Evolutionary conservation across 2,113 vertebrate genomes (phyloP), one percentile per base, ranked within the genome.

Genomic region (Salminus brasiliensis): DNA sequence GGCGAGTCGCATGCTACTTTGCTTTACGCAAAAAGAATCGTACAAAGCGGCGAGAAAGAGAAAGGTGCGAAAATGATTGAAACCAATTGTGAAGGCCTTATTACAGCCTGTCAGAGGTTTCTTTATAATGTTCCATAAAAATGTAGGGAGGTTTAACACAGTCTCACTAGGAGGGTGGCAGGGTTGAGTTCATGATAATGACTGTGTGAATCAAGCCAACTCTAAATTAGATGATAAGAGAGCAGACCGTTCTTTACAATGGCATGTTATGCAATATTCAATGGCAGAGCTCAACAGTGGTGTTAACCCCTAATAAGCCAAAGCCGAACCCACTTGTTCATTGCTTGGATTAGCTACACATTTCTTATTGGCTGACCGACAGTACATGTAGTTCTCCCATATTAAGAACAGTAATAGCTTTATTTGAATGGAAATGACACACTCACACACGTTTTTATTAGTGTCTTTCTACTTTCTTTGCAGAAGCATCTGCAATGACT

Each of bases 211-310:
- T 53, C 34, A 23, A 18, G 60, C 11, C 36, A 41, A 59, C 53
- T 72, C 18, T 72, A 32, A 27, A 53, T 18, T 4, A 65, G 62
- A 62, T 53, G 32, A 76, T 66, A 67, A 67, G 23, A 65, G 3
- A 1, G 13, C 32, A 5, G 0, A n/a, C n/a, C 12, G 36, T 76
- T 53, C 62, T 12, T 67, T 76, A 67, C 27, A 62, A 15, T 53
- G 57, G 45, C 23, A n/a, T 41, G 47, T 76, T 76, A 30, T 76
- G 62, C 23, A 39, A 67, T 53, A 39, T 67, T 63, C 52, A 27
- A 76, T 29, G 39, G 32, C 18, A n/a, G 32, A 76, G 34, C 63
- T 67, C 65, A 76, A 76, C 23, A 49, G 21, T 52, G 16, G 30
- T 76, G 29, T 67, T 67, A 18, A 12, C 45, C 25, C 60, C 32